These are phyloP conservation scores for Salvator merianae DNA, from an alignment of 2,113 vertebrate species.

Conservation along the genomic window DNA sequence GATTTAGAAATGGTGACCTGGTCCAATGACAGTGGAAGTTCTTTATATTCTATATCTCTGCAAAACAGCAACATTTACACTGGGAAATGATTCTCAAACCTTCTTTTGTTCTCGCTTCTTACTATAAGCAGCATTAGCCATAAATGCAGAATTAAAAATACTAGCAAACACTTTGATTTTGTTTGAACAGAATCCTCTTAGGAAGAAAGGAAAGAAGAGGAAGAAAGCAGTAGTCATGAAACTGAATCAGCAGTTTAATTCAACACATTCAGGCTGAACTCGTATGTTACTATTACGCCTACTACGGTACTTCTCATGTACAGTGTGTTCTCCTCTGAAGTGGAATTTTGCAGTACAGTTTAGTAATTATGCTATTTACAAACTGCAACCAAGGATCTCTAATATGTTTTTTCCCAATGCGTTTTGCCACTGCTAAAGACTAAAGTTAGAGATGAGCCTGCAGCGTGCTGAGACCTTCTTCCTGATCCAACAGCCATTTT, in stretches of 20 bases:
- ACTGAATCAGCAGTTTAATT: neutral
- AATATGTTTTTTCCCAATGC: too few relatives aligned
- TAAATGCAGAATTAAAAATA: neutral
- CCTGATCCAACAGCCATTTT: too few relatives aligned
- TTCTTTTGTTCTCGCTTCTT: neutral
- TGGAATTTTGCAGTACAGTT: too few relatives aligned
- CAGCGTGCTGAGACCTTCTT: too few relatives aligned
- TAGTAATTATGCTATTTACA: too few relatives aligned
- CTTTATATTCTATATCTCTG: constrained; percentile 90
- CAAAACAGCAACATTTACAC: constrained; percentile 33
- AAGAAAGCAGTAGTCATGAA: neutral
- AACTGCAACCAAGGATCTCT: too few relatives aligned
- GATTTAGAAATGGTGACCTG: constrained; percentile 81
- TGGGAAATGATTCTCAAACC: neutral
- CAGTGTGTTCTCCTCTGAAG: too few relatives aligned
- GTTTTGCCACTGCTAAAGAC: too few relatives aligned
- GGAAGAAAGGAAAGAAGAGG: neutral
- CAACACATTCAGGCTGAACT: neutral
- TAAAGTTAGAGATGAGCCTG: too few relatives aligned
- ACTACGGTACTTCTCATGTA: too few relatives aligned
- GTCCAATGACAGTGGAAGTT: constrained; percentile 89
- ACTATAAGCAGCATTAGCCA: neutral
- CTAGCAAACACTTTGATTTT: neutral
- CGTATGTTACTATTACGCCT: too few relatives aligned
- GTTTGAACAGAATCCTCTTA: neutral